These are phyloP conservation scores for Lordiphosa clarofinis DNA, from an alignment of 1,140 invertebrate genomes.

Conservation along the genomic window DNA sequence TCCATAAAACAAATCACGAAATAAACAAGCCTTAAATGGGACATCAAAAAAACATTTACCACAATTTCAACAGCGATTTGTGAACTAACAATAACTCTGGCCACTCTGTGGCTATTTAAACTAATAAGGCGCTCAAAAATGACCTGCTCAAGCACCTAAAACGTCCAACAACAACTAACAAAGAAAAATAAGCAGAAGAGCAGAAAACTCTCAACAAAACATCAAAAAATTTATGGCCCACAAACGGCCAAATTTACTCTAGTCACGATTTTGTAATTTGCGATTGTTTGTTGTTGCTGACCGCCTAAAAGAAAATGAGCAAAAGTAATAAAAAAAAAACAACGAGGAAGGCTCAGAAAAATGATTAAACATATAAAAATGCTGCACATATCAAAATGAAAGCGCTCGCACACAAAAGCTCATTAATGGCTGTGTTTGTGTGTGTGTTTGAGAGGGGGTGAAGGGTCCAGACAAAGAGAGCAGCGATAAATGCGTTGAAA, in stretches of 20 bases:
- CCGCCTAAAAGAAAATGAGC: conserved; percentile 10
- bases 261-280: conserved; percentile 61
- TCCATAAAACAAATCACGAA: too few species aligned
- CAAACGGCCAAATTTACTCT: conserved; percentile 50
- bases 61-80: conserved; percentile 39
- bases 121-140: conserved; percentile 45
- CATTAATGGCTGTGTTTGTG: conserved; percentile 38
- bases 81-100: conserved; percentile 22
- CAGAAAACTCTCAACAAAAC: conserved; percentile 31
- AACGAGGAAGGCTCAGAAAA: conserved; percentile 36
- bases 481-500: conserved; percentile 51
- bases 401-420: conserved; percentile 32
- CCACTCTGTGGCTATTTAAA: conserved; percentile 39
- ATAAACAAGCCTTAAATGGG: conserved; percentile 1
- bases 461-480: conserved; percentile 1
- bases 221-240: conserved; percentile 43
- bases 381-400: conserved; percentile 48
- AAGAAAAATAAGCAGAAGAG: conserved; percentile 2
- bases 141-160: conserved; percentile 16
- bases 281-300: conserved; percentile 33
- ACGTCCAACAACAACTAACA: conserved; percentile 3
- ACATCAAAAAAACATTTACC: conserved; percentile 27
- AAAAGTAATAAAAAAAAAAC: conserved; percentile 41
- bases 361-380: conserved; percentile 66
- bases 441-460: not conserved